Evolutionary conservation across 1,140 invertebrate species (phyloP).

Genomic region (Magallana ariakensis): DNA sequence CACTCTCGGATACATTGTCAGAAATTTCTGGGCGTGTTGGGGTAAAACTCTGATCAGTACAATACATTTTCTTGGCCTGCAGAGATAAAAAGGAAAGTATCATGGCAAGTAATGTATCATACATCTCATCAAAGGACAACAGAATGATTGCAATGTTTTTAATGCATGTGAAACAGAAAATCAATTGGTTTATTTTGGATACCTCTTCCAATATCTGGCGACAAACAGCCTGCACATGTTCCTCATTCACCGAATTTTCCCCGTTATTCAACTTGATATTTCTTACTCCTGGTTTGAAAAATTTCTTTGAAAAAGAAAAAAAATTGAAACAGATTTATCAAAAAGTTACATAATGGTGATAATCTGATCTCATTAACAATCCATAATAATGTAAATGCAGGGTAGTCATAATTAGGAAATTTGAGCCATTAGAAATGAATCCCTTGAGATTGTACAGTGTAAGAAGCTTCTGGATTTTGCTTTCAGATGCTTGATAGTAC

Average conservation of each 20-base stretch:
- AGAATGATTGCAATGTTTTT: too few relatives aligned
- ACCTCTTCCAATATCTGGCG: conserved; percentile 88
- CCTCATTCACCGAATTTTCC: conserved; percentile 86
- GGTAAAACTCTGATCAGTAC: conserved; percentile 65
- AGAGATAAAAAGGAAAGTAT: not conserved
- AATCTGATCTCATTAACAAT: not conserved
- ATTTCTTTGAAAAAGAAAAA: conserved; percentile 73
- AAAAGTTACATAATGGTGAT: not conserved
- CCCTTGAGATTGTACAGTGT: too few relatives aligned
- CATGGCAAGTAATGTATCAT: too few relatives aligned
- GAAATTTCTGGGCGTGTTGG: conserved; percentile 72
- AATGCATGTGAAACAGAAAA: too few relatives aligned
- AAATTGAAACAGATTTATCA: too few relatives aligned
- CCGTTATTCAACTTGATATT: conserved; percentile 89
- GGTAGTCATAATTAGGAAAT: too few relatives aligned
- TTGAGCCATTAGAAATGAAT: too few relatives aligned
- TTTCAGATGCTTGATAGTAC: too few relatives aligned
- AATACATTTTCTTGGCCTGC: conserved; percentile 86
- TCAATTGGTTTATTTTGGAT: not conserved
- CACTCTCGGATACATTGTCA: conserved; percentile 76
- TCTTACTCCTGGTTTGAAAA: conserved; percentile 88
- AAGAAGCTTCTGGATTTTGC: too few relatives aligned
- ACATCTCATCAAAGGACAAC: too few relatives aligned
- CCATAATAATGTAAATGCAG: too few relatives aligned
- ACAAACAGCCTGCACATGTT: conserved; percentile 87